Base-by-base conservation (phyloP, 1,140 invertebrate species). In the Macrobrachium rosenbergii region DNA sequence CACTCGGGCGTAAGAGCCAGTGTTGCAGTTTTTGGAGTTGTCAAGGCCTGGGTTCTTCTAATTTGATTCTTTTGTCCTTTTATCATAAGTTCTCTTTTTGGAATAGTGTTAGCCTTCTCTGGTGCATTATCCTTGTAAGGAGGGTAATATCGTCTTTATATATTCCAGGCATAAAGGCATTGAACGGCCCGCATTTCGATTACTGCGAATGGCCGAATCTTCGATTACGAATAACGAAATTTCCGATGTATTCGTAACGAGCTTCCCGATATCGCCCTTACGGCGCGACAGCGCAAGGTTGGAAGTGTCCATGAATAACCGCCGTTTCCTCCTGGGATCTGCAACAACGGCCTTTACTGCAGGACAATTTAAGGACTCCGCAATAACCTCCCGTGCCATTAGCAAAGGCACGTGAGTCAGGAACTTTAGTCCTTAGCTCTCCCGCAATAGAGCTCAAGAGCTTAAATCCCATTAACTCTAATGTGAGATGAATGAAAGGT, bases 261-360 rank as follows among this genome's bases (percentile, higher is more conserved):
- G 28, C 28, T 69, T 69, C n/a, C n/a, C 64, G 64, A n/a, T 69
- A 28, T 69, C 64, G 64, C n/a, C 64, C 64, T 69, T 69, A 69
- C 64, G 64, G n/a, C 28, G 19, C 64, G n/a, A 11, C 2, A 28
- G n/a, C n/a, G 6, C 28, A 69, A 12, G 64, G 64, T 19, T 69
- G 64, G 28, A 37, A 37, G 28, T 37, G 28, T 37, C 3, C 28
- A 37, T 3, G 28, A 37, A 3, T 37, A 37, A 37, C 28, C 28
- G 28, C 3, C 28, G 28, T 37, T 37, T 37, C 28, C 28, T 37
- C 28, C 28, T 37, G 28, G 28, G 28, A 37, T 37, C n/a, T 28
- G 28, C 64, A 69, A 69, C 64, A 21, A n/a, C 28, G n/a, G 64
- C 64, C 64, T 28, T 69, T 21, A 69, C 64, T n/a, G 64, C 64